Evolutionary conservation across 2,888 invertebrate genomes (phyloP).

Genomic region (Agapostemon virescens): DNA sequence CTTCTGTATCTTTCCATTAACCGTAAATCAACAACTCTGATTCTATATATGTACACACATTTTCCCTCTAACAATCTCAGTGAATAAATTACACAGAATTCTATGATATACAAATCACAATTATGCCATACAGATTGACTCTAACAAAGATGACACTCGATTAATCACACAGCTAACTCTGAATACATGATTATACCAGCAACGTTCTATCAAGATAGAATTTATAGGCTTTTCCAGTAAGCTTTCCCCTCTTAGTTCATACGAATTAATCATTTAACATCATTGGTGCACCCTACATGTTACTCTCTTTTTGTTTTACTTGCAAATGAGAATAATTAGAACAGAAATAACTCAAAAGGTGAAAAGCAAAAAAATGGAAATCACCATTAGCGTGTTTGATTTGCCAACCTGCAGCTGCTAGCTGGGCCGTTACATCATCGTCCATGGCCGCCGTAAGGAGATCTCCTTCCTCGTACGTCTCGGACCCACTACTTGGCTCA

Average conservation of each 20-base stretch:
- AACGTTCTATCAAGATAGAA: slow-evolving; percentile 7
- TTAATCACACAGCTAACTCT: background rate
- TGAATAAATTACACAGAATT: background rate
- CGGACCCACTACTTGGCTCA: slow-evolving; percentile 89
- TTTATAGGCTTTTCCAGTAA: background rate
- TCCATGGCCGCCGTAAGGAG: slow-evolving; percentile 92
- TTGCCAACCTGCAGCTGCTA: slow-evolving; percentile 94
- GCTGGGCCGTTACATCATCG: slow-evolving; percentile 97
- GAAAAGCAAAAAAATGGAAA: slow-evolving; percentile 80
- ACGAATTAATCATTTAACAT: slow-evolving; percentile 41
- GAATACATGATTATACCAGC: background rate
- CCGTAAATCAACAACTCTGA: slow-evolving; percentile 7
- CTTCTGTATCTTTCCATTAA: slow-evolving; percentile 38
- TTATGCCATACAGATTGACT: background rate
- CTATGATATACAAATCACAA: background rate
- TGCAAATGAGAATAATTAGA: slow-evolving; percentile 66
- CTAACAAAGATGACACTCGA: background rate
- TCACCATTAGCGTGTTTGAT: slow-evolving; percentile 81
- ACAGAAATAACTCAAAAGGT: slow-evolving; percentile 70
- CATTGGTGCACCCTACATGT: slow-evolving; percentile 59
- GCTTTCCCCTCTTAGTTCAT: slow-evolving; percentile 20
- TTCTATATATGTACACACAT: slow-evolving; percentile 12
- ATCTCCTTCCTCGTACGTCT: slow-evolving; percentile 90
- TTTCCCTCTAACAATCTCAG: background rate
- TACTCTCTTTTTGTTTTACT: slow-evolving; percentile 47